phyloP scores from a whole-genome alignment of 2,888 invertebrate species.

The Himalopsyche tibetana region DNA sequence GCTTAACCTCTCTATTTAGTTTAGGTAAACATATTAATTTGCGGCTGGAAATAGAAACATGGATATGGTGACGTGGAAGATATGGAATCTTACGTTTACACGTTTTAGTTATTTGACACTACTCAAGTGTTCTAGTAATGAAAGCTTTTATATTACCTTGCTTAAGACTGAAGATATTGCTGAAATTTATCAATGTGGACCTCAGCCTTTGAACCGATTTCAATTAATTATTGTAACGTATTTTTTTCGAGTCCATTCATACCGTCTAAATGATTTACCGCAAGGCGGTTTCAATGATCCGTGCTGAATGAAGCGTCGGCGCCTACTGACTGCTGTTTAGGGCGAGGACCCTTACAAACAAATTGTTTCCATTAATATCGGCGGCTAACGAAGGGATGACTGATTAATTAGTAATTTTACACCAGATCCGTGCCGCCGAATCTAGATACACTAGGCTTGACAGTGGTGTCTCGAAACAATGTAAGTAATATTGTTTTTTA shows the following conservation, averaged over 20 bases:
- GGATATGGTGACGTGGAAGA: too few species aligned
- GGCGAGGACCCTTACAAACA: conserved; percentile 42
- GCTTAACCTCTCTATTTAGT: too few species aligned
- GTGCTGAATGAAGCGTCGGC: conserved; percentile 6
- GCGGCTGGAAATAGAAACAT: too few species aligned
- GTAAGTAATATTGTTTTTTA: too few species aligned
- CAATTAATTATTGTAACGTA: background rate
- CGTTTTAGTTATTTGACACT: too few species aligned
- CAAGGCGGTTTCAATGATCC: conserved; percentile 1
- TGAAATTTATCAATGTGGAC: too few species aligned
- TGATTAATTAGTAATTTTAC: conserved; percentile 56
- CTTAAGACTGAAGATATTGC: too few species aligned
- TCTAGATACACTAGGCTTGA: background rate
- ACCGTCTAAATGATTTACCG: background rate
- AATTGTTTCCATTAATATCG: conserved; percentile 50
- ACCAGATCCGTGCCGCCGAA: conserved; percentile 33
- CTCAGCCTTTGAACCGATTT: background rate
- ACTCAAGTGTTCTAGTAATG: too few species aligned
- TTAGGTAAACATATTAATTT: too few species aligned
- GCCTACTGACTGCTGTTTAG: background rate
- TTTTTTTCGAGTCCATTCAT: background rate
- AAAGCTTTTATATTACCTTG: too few species aligned
- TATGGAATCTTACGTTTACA: too few species aligned
- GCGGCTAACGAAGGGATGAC: conserved; percentile 56
- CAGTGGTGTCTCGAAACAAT: background rate